Evolutionary conservation across 2,888 invertebrate genomes (phyloP), one percentile per base, ranked within the genome.

Genomic region (Gasteruption jaculator): DNA sequence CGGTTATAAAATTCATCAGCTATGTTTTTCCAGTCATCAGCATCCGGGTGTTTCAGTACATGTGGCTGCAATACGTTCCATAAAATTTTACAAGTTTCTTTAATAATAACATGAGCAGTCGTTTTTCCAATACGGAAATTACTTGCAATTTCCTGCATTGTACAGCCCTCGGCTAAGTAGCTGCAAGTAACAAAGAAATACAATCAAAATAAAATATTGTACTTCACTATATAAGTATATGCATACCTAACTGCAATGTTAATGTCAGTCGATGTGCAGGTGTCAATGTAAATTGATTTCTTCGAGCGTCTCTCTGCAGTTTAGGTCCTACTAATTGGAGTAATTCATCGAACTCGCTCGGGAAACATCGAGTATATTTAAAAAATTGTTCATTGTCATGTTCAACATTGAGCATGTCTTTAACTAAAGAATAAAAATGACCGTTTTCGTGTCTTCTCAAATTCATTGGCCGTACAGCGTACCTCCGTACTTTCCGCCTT

Each of bases 21-120:
- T 26, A 40, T 40, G 20, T 34, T 19, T 26, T 20, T 40, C 34
- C 40, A 40, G 25, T 40, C 8, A 21, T 35, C 19, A 20, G 32
- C 26, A 8, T 18, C 26, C 20, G 40, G 26, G 5, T 25, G 10
- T 25, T 10, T 3, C 1, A 40, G 16, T 2, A 26, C 25, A 11
- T 20, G 25, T 10, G 24, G 19, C 10, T 34, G 18, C 18, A 35
- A 35, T 14, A 27, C 26, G 2, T 24, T 2, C 2, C 7, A 7
- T 24, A 40, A 14, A 4, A 25, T 8, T 18, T 6, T 4, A 26
- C 40, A 40, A 19, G 15, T 34, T 20, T 40, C 34, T 25, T 35
- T 22, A n/a, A 40, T 34, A 6, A 40, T 40, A 22, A 8, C 10
- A 8, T 10, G 7, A 10, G 10, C 24, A 22, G 24, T 22, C 7